Evolutionary conservation across 2,113 vertebrate genomes (phyloP).

Genomic region (Eurystomus gularis): DNA sequence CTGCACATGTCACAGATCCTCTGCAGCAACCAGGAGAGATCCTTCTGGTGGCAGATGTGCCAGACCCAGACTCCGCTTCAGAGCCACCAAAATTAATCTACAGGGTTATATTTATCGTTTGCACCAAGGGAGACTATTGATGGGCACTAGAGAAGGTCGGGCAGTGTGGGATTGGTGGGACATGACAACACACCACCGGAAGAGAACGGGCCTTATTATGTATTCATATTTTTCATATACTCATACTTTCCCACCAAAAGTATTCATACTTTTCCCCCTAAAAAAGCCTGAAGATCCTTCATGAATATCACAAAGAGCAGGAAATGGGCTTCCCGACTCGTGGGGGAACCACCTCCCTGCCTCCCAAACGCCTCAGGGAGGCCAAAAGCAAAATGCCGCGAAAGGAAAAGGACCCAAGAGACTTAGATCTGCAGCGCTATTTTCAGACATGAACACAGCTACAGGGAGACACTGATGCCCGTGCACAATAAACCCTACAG

Average conservation of each 20-base stretch:
- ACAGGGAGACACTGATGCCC: not conserved
- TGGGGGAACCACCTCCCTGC: not conserved
- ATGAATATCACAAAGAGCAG: not conserved
- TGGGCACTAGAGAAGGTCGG: not conserved
- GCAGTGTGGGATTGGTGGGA: not conserved
- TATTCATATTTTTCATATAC: not conserved
- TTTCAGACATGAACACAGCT: not conserved
- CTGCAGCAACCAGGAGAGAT: not conserved
- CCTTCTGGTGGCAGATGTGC: not conserved
- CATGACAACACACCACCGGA: not conserved
- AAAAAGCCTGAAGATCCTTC: not conserved
- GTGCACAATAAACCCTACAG: not conserved
- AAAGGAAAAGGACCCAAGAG: not conserved
- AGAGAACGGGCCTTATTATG: not conserved
- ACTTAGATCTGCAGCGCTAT: not conserved
- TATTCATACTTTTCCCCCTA: rapidly evolving
- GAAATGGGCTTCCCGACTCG: rapidly evolving
- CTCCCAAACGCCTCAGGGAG: not conserved
- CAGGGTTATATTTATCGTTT: not conserved
- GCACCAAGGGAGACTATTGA: not conserved
- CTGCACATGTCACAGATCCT: not conserved
- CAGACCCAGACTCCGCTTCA: not conserved
- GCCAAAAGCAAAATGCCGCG: not conserved
- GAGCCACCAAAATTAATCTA: not conserved
- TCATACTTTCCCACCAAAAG: not conserved